Percentiles rank a stretch among this genome's conserved stretches.
Conservation (phyloP, 1,140 invertebrate genomes). For the Neodiprion virginianus region DNA sequence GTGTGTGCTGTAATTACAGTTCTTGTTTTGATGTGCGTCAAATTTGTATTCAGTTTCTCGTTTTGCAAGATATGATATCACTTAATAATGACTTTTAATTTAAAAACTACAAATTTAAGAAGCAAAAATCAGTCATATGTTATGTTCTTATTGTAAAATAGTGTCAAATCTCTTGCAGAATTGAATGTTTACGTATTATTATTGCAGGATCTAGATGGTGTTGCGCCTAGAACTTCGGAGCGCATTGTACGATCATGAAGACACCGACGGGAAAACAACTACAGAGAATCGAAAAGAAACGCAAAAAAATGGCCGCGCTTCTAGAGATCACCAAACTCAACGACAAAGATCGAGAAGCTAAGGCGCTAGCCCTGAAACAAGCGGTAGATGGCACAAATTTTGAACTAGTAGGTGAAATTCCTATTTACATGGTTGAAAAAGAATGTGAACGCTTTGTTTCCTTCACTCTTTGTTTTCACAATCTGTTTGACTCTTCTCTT, state of each 20-base stretch:
- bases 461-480: neutral
- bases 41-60: too few relatives aligned
- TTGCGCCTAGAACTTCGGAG: neutral
- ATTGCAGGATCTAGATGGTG: neutral
- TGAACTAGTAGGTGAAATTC: neutral
- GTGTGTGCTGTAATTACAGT: too few relatives aligned
- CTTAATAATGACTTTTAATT: too few relatives aligned
- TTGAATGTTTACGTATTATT: neutral
- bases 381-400: constrained; percentile 21
- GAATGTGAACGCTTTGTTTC: neutral
- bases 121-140: too few relatives aligned
- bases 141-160: neutral
- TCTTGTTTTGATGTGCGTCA: too few relatives aligned
- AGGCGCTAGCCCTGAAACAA: constrained; percentile 32
- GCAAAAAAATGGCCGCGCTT: constrained; percentile 69
- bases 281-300: constrained; percentile 67
- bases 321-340: constrained; percentile 68
- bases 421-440: neutral
- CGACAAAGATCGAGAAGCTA: constrained; percentile 61
- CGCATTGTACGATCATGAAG: constrained; percentile 37
- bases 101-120: too few relatives aligned
- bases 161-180: neutral
- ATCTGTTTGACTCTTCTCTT: neutral
- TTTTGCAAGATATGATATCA: too few relatives aligned
- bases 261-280: constrained; percentile 55